Evolutionary conservation across 2,113 vertebrate genomes (phyloP), one percentile per base, ranked within the genome.

Genomic region (Benitochromis conjunctus): DNA sequence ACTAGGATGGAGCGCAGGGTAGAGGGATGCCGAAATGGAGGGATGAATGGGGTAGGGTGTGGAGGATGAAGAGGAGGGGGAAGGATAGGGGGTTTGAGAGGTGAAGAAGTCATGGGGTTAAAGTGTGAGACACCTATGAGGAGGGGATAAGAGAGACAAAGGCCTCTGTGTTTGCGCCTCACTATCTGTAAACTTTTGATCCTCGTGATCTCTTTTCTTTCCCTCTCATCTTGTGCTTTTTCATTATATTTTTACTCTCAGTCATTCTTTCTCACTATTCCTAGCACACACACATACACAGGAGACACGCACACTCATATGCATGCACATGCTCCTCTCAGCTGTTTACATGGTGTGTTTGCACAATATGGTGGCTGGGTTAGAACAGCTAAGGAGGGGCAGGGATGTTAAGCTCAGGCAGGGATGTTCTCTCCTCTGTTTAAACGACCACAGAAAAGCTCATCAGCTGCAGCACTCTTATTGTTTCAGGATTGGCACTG

Each of bases 101-200:
- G 92, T 94, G 92, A 95, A 94, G 90, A 94, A 93, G 94, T 95
- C 93, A 92, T 18, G 60, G 90, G 93, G 94, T 94, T 92, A 92
- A 94, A 92, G 88, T 88, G 90, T 94, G 91, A 91, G 90, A 92
- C 83, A 92, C 84, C 86, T 89, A 80, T 1, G 79, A 81, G 82
- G 86, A 58, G 76, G 87, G 85, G 92, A 94, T 91, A 87, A 94
- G 91, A 46, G 24, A 89, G 31, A 92, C 89, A 92, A 94, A 91
- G 85, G 82, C 88, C 83, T 88, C 88, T 83, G 92, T 91, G 57
- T 89, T 41, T 76, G 83, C 41, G 26, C 38, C 13, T 62, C 76
- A 4, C 24, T 91, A 90, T 92, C 88, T 92, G 34, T 8, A 31
- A 31, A 76, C 64, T 88, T 69, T 86, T 46, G 78, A 88, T 88